phyloP scores from a whole-genome alignment of 1,140 invertebrate genomes.

The Bombus pyrosoma region DNA sequence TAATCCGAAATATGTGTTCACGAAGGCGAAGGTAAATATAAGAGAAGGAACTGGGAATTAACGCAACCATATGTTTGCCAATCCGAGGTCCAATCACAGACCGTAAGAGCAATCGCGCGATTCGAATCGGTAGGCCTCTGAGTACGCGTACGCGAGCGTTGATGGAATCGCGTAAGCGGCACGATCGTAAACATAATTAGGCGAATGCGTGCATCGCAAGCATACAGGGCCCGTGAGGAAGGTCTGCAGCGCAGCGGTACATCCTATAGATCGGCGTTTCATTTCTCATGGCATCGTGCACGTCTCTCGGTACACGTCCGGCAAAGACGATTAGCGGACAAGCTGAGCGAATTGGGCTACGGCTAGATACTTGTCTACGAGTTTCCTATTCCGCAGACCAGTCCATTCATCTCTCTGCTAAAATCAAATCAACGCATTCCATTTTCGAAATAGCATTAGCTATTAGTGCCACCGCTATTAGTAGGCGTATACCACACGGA shows the following conservation, averaged over 20 bases:
- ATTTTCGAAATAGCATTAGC: slow-evolving; percentile 25
- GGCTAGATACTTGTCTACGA: slow-evolving; percentile 39
- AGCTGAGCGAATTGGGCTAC: slow-evolving; percentile 53
- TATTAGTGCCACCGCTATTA: background rate
- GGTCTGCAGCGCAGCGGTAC: background rate
- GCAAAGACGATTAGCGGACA: slow-evolving; percentile 56
- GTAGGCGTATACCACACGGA: background rate
- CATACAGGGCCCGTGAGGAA: background rate
- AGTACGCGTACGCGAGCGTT: slow-evolving; percentile 5
- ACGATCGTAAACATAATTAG: slow-evolving; percentile 55
- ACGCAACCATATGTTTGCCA: slow-evolving; percentile 27
- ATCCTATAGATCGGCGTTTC: slow-evolving; percentile 19
- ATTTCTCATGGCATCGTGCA: slow-evolving; percentile 40
- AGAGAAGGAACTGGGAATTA: slow-evolving; percentile 11
- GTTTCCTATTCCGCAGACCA: slow-evolving; percentile 33
- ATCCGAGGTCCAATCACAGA: slow-evolving; percentile 26
- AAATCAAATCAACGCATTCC: slow-evolving; percentile 50
- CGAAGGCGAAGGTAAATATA: slow-evolving; percentile 3
- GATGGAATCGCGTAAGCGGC: slow-evolving; percentile 7
- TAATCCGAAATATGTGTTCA: slow-evolving; percentile 22
- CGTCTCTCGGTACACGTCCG: slow-evolving; percentile 42
- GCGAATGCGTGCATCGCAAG: slow-evolving; percentile 39
- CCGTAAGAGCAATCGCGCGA: slow-evolving; percentile 34
- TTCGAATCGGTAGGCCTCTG: background rate
- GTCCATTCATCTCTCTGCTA: slow-evolving; percentile 25